Base-by-base conservation (phyloP, 2,113 vertebrate genomes). In the Channa maculata region DNA sequence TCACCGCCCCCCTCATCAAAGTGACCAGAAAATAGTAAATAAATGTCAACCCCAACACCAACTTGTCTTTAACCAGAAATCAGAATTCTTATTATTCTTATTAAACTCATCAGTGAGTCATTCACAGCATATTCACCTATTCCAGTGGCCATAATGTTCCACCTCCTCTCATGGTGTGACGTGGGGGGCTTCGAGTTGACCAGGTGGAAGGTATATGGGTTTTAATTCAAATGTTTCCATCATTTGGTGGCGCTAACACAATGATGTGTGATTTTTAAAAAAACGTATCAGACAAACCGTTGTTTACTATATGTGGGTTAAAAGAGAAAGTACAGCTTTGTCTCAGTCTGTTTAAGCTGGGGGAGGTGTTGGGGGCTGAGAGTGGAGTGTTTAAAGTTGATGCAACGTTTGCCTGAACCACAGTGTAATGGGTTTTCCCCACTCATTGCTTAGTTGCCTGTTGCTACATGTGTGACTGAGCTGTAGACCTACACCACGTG, bases 361-460 rank as follows among this genome's bases (percentile, higher is more conserved):
- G 60, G 81, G 65, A 67, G 59, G 65, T 61, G 24, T 44, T 51
- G 50, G 65, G 71, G 45, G 57, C 39, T 78, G 36, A 71, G 43
- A 61, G 45, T 14, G 64, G 55, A 72, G 48, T 6, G 37, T 76
- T 74, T 85, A 81, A 70, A 82, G 76, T 77, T 1, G 15, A 15
- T 66, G 52, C 57, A 70, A 58, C 24, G 15, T 55, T 77, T 60
- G 5, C 65, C 57, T 8, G 3, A 74, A 38, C 74, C 79, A 65
- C 73, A 75, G 14, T 8, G 75, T 38, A 68, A 69, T 67, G 82
- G 88, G 70, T 87, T 87, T 86, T 82, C 75, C 88, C 88, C 63
- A 5, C 14, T 57, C 45, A 15, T 52, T 11, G 7, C 3, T 4
- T 75, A n/a, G 41, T 38, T 33, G 61, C 66, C 61, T 10, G 50